Conservation (phyloP, 1,140 invertebrate species). For the Microplitis demolitor region DNA sequence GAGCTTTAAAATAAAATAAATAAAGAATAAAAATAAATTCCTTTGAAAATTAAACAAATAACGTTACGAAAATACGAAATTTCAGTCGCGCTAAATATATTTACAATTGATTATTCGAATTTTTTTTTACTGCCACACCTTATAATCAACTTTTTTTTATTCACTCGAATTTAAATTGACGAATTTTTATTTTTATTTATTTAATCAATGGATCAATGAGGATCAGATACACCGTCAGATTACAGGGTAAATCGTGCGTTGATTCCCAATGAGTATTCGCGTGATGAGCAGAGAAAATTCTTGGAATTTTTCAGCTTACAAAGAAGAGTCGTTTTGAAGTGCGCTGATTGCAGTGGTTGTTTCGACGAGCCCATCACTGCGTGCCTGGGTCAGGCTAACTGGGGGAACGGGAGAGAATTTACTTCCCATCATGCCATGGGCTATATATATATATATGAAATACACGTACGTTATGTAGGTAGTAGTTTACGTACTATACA, state of each 20-base stretch:
- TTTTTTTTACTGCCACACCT: not conserved
- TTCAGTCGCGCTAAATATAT: not conserved
- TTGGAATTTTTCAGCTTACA: conserved; percentile 21
- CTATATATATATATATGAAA: not conserved
- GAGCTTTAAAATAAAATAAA: conserved; percentile 9
- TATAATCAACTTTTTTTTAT: not conserved
- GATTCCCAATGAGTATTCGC: conserved; percentile 3
- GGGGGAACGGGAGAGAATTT: conserved; percentile 18
- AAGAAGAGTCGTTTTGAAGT: conserved; percentile 23
- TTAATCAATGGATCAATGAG: not conserved
- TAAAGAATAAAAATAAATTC: not conserved
- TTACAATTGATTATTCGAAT: not conserved
- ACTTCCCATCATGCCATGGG: conserved; percentile 14
- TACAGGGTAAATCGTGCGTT: conserved; percentile 33
- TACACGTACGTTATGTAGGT: no score
- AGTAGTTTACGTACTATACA: conserved; percentile 28
- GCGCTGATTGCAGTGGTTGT: conserved; percentile 26
- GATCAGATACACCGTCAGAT: conserved; percentile 7
- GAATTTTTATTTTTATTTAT: not conserved
- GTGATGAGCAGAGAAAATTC: not conserved
- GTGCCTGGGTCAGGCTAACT: conserved; percentile 38
- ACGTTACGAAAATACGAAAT: not conserved
- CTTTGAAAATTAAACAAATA: not conserved
- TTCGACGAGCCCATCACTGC: conserved; percentile 40
- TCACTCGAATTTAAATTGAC: not conserved